Conservation (phyloP, 2,797 vertebrate genomes). For the Uromys caudimaculatus region DNA sequence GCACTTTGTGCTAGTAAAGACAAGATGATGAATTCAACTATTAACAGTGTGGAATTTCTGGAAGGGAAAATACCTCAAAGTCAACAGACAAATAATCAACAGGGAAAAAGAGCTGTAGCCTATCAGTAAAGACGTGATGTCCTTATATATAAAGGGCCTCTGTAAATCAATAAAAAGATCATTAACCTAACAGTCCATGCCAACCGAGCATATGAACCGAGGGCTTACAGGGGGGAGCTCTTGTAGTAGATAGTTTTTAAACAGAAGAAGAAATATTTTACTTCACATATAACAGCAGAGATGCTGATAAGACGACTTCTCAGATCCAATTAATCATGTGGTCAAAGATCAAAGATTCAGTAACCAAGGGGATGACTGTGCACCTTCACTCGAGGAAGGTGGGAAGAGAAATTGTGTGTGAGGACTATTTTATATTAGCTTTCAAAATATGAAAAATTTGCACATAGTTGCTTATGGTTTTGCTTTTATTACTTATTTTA, state of each 20-base stretch:
- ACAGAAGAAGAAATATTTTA: conserved; percentile 29
- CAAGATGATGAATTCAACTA: conserved; percentile 29
- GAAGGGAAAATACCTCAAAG: conserved; percentile 35
- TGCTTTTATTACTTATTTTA: not conserved
- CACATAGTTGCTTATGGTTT: not conserved
- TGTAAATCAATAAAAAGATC: conserved; percentile 56
- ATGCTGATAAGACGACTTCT: conserved; percentile 45
- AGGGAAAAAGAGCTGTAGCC: not conserved
- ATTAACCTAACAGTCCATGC: conserved; percentile 32
- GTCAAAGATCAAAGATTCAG: conserved; percentile 30
- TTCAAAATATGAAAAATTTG: not conserved
- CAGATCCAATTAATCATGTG: conserved; percentile 8
- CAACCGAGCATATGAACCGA: not conserved
- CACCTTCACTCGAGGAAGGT: not conserved
- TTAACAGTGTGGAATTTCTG: conserved; percentile 30
- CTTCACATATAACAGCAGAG: not conserved
- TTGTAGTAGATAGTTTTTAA: conserved; percentile 19
- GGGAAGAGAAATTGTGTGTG: not conserved
- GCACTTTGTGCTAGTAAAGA: not conserved
- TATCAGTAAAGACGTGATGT: conserved; percentile 26
- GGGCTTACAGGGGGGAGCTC: not conserved
- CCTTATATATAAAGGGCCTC: conserved; percentile 48
- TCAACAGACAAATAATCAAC: conserved; percentile 59
- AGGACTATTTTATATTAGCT: not conserved
- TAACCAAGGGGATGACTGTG: not conserved